Conservation (phyloP, 2,113 vertebrate genomes). For the Tetraodon nigroviridis region DNA sequence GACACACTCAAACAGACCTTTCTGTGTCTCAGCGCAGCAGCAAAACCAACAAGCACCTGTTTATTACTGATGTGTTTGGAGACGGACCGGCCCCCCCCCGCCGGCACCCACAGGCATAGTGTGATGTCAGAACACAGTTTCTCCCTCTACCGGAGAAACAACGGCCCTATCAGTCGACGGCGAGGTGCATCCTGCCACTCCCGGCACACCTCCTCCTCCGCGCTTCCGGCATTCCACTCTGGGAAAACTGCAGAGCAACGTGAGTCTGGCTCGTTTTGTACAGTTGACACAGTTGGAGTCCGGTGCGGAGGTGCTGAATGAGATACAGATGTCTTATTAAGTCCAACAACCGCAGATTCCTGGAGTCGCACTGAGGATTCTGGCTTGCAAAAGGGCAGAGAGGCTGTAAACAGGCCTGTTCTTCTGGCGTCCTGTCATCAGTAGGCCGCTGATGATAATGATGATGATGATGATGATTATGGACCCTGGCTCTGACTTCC, state of each 20-base stretch:
- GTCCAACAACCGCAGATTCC: neutral
- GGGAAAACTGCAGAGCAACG: slow-evolving; percentile 27
- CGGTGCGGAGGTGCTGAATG: slow-evolving; percentile 39
- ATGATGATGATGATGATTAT: slow-evolving; percentile 16
- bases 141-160: neutral
- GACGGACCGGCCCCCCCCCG: slow-evolving; percentile 32
- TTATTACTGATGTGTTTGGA: slow-evolving; percentile 48
- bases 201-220: slow-evolving; percentile 18
- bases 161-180: slow-evolving; percentile 32
- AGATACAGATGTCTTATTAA: slow-evolving; percentile 44
- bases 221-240: slow-evolving; percentile 49
- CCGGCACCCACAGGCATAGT: slow-evolving; percentile 37
- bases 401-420: slow-evolving; percentile 40
- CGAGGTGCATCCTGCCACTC: slow-evolving; percentile 45
- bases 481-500: slow-evolving; percentile 24
- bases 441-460: slow-evolving; percentile 7
- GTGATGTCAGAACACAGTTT: slow-evolving; percentile 8
- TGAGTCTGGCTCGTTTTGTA: slow-evolving; percentile 28
- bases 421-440: slow-evolving; percentile 45
- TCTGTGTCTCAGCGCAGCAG: slow-evolving; percentile 32
- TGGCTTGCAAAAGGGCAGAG: slow-evolving; percentile 13
- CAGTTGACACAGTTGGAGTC: slow-evolving; percentile 32
- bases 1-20: slow-evolving; percentile 58
- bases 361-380: slow-evolving; percentile 14
- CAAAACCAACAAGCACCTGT: slow-evolving; percentile 61